Base-by-base conservation (phyloP, 1,140 invertebrate species). In the Platyura marginata region DNA sequence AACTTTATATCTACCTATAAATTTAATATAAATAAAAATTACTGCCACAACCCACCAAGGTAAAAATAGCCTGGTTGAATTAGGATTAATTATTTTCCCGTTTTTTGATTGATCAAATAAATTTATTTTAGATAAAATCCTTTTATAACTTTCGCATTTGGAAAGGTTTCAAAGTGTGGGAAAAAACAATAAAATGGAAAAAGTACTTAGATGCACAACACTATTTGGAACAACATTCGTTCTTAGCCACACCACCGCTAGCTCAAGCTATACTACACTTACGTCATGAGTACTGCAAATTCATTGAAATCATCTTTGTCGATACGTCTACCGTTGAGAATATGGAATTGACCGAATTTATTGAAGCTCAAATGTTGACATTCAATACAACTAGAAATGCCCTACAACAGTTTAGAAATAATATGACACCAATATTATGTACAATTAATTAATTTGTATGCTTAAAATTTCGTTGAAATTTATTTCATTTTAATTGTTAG, bases 151-250 rank as follows among this genome's bases (percentile, higher is more conserved):
- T 79, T 54, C 69, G 79, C 10, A 69, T 75, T 40, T 88, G 84
- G 83, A 88, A 87, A 59, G 74, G 78, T 0, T 86, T 88, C 56
- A 80, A 76, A 50, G 69, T 79, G 0, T 89, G 85, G 85, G 65
- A 71, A 32, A 81, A 81, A 52, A 76, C 74, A n/a, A 71, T 88
- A 15, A 62, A 71, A 20, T 75, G 69, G 47, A 69, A 69, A 29
- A 88, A 85, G 57, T 71, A 77, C 37, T 65, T 55, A 33, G 56
- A 61, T 8, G 71, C 74, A 0, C 70, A 69, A 13, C 69, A 65
- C 34, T 61, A 63, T 44, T 52, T 90, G 0, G 62, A 69, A 13
- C 69, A 76, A 23, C 73, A 78, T 54, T 60, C 87, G 3, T 86
- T 87, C 47, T 72, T 79, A 44, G 70, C 76, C 1, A 80, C 85